These are phyloP conservation scores for Bettongia penicillata DNA, from an alignment of 2,113 vertebrate species.

Conservation along the genomic window DNA sequence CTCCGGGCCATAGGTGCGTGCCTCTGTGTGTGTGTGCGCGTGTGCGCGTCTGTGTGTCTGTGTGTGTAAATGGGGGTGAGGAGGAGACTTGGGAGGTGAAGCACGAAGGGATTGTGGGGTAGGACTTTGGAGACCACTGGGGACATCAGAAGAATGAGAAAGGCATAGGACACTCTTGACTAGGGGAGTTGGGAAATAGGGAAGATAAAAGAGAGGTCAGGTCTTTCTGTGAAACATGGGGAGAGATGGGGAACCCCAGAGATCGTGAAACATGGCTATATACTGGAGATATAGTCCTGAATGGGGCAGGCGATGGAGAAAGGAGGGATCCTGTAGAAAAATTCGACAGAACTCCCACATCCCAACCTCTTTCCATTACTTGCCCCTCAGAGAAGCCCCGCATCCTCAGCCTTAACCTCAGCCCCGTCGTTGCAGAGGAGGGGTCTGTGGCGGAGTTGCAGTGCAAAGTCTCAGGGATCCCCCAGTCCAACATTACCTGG, in stretches of 20 bases:
- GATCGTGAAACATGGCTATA: background rate
- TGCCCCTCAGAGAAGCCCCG: background rate
- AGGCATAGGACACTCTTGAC: background rate
- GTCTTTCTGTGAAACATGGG: background rate
- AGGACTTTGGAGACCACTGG: background rate
- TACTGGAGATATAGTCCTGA: background rate
- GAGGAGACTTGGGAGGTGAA: background rate
- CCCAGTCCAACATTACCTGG: background rate
- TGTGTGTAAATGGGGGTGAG: background rate
- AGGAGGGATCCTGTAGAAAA: background rate
- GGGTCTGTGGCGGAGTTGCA: background rate
- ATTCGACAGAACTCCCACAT: background rate
- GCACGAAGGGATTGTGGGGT: too few relatives aligned
- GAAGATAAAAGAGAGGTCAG: background rate
- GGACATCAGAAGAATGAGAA: background rate
- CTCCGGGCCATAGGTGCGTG: background rate
- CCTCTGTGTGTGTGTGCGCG: background rate
- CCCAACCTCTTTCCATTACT: too few relatives aligned
- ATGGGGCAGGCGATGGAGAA: background rate
- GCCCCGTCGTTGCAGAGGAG: background rate
- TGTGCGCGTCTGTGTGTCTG: background rate
- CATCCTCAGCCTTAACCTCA: background rate
- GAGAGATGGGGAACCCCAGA: background rate
- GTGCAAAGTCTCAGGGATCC: background rate
- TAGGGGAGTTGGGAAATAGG: background rate